These are phyloP conservation scores for Gymnothorax reevesii DNA, from an alignment of 2,797 vertebrate genomes.

Conservation along the genomic window DNA sequence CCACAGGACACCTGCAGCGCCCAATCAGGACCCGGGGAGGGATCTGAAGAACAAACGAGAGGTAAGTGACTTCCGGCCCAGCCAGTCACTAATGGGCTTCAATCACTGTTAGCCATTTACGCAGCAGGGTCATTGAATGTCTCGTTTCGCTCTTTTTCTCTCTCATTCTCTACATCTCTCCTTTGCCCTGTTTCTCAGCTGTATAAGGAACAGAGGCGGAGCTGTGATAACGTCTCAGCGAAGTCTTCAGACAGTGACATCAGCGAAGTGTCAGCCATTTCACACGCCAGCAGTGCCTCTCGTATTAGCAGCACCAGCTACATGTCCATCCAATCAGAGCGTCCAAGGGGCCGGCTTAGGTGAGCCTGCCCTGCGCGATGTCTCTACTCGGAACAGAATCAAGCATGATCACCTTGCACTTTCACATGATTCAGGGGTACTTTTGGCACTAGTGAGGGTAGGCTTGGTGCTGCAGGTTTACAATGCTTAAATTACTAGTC, in stretches of 20 bases:
- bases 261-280: constrained; percentile 98
- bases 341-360: constrained; percentile 90
- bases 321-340: constrained; percentile 99
- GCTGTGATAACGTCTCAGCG: constrained; percentile 95
- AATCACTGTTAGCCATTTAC: not conserved
- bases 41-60: constrained; percentile 89
- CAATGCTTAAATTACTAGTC: no score
- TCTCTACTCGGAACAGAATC: constrained; percentile 10
- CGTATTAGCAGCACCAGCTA: constrained; percentile 99
- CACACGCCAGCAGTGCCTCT: constrained; percentile 99
- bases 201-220: constrained; percentile 93
- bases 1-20: constrained; percentile 86
- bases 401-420: not conserved
- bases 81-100: not conserved
- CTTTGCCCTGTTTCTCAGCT: constrained; percentile 57
- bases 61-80: constrained; percentile 56
- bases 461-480: no score
- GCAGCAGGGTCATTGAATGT: not conserved
- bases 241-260: constrained; percentile 98
- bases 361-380: constrained; percentile 52
- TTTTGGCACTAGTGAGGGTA: no score
- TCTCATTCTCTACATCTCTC: not conserved
- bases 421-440: not conserved
- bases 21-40: constrained; percentile 93
- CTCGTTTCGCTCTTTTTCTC: not conserved